Percentiles rank a stretch among this genome's conserved stretches.
These are phyloP conservation scores for Amphiura filiformis DNA, from an alignment of 35 echinoderm and acorn worm species.

Conservation along the genomic window DNA sequence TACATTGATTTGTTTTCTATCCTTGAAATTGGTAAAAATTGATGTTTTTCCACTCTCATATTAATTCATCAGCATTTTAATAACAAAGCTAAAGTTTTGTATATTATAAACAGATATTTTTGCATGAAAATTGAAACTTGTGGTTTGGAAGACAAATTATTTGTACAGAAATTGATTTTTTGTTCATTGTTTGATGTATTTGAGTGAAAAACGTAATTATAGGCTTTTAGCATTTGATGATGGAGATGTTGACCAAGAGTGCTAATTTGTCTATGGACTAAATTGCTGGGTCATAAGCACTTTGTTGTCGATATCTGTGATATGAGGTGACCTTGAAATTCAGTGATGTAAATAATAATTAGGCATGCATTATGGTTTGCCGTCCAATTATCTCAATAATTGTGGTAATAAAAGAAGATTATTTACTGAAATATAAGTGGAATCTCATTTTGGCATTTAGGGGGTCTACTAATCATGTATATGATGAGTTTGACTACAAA, in stretches of 20 bases:
- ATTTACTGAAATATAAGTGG: neutral
- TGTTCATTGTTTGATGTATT: neutral
- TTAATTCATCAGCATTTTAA: too few relatives aligned
- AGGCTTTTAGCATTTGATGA: neutral
- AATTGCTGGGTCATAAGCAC: neutral
- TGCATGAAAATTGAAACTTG: too few relatives aligned
- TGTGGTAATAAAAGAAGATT: neutral
- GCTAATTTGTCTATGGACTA: neutral
- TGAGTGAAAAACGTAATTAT: neutral
- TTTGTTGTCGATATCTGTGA: neutral
- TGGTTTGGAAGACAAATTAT: too few relatives aligned
- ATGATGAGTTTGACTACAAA: neutral
- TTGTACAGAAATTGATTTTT: neutral
- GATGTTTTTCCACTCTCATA: too few relatives aligned
- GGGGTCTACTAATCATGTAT: neutral
- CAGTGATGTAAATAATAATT: neutral
- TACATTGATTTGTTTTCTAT: too few relatives aligned
- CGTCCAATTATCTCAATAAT: neutral
- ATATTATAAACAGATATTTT: too few relatives aligned
- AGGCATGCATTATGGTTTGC: neutral
- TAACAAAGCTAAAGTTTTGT: too few relatives aligned
- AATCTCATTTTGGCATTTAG: neutral
- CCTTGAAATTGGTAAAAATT: too few relatives aligned
- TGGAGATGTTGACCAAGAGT: neutral
- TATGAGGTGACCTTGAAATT: neutral